A percentile compares a stretch with the other conserved stretches of the same genome.
phyloP scores from a whole-genome alignment of 1,140 invertebrate species.

The Drosophila sechellia region DNA sequence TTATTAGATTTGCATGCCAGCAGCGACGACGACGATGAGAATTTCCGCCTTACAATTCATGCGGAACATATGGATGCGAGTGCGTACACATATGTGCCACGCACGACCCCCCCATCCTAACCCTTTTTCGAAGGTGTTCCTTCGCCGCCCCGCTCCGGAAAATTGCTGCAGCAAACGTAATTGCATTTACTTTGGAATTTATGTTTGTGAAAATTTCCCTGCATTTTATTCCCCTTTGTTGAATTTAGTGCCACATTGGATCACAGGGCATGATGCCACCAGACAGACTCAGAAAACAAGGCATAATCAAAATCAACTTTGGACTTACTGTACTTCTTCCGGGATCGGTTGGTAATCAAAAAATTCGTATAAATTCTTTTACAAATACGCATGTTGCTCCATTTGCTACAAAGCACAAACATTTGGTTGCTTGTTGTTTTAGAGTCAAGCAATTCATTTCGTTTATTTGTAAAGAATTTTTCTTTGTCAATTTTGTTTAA shows the following conservation, averaged over 20 bases:
- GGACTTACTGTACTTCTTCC: neutral
- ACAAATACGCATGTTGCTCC: no score
- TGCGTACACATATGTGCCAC: conserved; percentile 24
- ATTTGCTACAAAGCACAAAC: no score
- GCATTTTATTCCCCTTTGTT: conserved; percentile 28
- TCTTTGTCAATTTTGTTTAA: neutral
- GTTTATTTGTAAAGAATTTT: neutral
- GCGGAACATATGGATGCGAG: conserved; percentile 38
- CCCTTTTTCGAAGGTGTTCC: neutral
- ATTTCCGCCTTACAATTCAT: conserved; percentile 48
- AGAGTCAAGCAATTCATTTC: no score
- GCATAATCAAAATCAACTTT: conserved; percentile 2
- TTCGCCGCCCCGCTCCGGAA: conserved; percentile 11
- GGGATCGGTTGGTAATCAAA: neutral
- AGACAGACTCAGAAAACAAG: neutral
- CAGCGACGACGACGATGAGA: conserved; percentile 35
- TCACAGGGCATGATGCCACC: neutral
- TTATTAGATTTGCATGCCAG: conserved; percentile 71
- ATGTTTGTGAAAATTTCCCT: conserved; percentile 53
- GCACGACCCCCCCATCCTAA: conserved; percentile 2
- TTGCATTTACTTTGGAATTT: conserved; percentile 75
- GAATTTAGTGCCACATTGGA: neutral
- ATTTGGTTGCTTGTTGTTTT: no score
- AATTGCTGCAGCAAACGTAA: conserved; percentile 68
- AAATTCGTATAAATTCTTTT: no score